Conservation (phyloP, 2,797 vertebrate genomes). For the Mico argentatus region DNA sequence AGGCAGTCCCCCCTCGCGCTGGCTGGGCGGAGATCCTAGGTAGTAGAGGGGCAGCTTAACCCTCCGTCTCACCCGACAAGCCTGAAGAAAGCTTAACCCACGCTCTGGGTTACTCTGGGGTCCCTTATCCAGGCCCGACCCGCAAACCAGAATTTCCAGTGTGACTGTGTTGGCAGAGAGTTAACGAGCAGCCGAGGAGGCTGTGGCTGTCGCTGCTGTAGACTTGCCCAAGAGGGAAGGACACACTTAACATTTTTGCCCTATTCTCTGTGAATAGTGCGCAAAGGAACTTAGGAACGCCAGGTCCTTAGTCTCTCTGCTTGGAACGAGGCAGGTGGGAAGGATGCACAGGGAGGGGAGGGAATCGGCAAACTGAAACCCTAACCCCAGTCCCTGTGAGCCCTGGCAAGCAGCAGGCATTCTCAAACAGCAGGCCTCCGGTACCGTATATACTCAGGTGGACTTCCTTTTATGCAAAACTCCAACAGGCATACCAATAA, state of each 20-base stretch:
- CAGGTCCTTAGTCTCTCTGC: neutral
- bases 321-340: neutral
- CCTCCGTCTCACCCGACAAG: neutral
- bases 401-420: too few species aligned
- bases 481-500: neutral
- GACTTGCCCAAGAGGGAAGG: too few species aligned
- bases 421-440: neutral
- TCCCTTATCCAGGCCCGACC: constrained; percentile 23
- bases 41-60: neutral
- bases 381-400: neutral
- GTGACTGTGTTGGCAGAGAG: constrained; percentile 65
- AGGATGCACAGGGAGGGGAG: neutral
- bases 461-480: neutral
- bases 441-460: too few species aligned
- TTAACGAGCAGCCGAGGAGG: neutral
- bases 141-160: constrained; percentile 84
- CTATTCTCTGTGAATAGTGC: too few species aligned
- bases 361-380: neutral
- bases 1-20: fast-evolving
- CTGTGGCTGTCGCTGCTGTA: neutral
- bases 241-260: neutral
- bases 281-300: neutral
- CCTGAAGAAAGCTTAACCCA: constrained; percentile 58
- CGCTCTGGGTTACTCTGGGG: constrained; percentile 71
- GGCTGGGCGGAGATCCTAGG: neutral